Percentiles rank a stretch among this genome's conserved stretches.
These are phyloP conservation scores for Chaetops frenatus DNA, from an alignment of 2,113 vertebrate species.

Conservation along the genomic window DNA sequence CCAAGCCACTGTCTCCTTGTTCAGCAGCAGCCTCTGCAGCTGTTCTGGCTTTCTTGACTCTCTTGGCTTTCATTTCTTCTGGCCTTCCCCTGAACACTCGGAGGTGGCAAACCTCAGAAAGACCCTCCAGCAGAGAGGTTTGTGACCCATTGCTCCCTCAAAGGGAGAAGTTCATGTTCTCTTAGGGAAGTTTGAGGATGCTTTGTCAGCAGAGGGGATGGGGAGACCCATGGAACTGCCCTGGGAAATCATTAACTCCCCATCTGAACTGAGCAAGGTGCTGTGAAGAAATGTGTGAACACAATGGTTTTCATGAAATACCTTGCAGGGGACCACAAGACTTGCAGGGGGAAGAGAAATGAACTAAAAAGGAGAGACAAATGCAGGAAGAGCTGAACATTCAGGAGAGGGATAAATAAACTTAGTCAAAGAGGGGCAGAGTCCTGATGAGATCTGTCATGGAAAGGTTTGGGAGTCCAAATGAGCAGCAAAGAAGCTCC, in stretches of 20 bases:
- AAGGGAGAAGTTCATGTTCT: background rate
- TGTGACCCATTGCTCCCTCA: background rate
- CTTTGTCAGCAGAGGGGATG: background rate
- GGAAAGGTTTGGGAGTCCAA: background rate
- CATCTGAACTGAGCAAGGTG: background rate
- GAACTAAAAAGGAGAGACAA: background rate
- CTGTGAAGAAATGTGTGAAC: background rate
- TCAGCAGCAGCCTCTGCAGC: background rate
- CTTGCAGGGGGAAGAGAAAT: background rate
- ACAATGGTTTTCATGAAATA: background rate
- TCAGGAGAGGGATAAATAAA: background rate
- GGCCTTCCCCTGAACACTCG: background rate
- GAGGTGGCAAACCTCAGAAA: background rate
- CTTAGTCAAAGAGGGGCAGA: background rate
- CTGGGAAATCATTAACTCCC: background rate
- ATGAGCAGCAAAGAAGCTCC: background rate
- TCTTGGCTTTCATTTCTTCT: background rate
- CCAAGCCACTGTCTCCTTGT: background rate
- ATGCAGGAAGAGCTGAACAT: background rate
- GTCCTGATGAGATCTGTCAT: background rate
- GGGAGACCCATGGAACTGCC: background rate
- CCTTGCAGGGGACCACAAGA: background rate
- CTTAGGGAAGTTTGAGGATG: background rate
- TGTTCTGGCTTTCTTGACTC: background rate
- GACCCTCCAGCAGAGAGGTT: background rate